These are phyloP conservation scores for Saturnia japonica DNA, from an alignment of 2,888 invertebrate genomes.

Conservation along the genomic window DNA sequence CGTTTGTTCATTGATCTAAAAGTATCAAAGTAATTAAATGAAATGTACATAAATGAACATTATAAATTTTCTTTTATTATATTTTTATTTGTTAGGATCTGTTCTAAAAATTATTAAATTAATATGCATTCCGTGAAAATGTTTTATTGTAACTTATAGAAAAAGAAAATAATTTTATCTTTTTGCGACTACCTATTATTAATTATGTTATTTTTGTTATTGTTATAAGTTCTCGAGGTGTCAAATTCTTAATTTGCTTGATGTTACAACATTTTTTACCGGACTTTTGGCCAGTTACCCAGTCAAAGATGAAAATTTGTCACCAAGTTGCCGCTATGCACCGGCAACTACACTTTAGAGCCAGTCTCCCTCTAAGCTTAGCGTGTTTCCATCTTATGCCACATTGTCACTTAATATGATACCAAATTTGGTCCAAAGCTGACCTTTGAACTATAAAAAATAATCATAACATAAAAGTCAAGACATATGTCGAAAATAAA, in stretches of 20 bases:
- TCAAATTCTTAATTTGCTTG: too few relatives aligned
- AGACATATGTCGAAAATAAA: not conserved
- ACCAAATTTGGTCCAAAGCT: not conserved
- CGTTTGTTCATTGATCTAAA: slow-evolving; percentile 84
- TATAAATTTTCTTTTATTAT: not conserved
- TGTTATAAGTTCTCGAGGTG: not conserved
- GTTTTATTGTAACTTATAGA: not conserved
- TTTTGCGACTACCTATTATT: not conserved
- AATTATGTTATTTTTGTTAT: not conserved
- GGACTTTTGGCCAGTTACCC: too few relatives aligned
- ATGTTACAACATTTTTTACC: too few relatives aligned
- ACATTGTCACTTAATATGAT: not conserved
- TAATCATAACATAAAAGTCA: not conserved
- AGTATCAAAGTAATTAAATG: not conserved
- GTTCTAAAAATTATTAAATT: too few relatives aligned
- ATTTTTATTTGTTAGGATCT: not conserved
- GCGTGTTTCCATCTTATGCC: too few relatives aligned
- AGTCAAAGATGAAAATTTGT: too few relatives aligned
- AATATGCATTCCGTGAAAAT: too few relatives aligned
- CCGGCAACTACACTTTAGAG: too few relatives aligned
- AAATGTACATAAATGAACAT: not conserved
- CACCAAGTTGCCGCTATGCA: too few relatives aligned
- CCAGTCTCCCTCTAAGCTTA: too few relatives aligned
- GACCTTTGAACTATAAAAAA: too few relatives aligned
- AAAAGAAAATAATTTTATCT: not conserved